Evolutionary conservation across 2,797 vertebrate genomes (phyloP).

Genomic region (Bovichtus diacanthus): DNA sequence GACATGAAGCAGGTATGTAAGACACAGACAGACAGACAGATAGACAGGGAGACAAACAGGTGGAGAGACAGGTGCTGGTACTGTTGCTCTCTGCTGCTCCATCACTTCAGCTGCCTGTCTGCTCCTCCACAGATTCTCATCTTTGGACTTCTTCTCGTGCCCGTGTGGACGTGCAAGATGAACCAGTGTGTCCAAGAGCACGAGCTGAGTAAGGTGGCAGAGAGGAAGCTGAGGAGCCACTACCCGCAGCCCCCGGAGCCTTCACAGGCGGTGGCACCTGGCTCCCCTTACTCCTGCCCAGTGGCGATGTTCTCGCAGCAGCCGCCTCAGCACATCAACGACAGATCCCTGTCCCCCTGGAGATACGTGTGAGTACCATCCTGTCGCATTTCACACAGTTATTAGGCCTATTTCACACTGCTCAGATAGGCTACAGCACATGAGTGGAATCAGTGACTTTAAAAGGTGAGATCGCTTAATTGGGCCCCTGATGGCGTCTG

Average conservation of each 20-base stretch:
- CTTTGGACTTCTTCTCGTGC: constrained; percentile 33
- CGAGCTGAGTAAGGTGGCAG: neutral
- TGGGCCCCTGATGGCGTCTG: neutral
- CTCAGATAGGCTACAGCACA: neutral
- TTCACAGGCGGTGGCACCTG: fast-evolving
- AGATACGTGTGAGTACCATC: constrained; percentile 82
- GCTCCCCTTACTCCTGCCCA: constrained; percentile 22
- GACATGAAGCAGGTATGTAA: constrained; percentile 46
- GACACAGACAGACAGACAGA: neutral
- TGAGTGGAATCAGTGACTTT: neutral
- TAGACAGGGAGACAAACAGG: no score
- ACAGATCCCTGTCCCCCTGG: constrained; percentile 92
- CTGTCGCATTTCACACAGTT: neutral
- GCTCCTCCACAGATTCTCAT: constrained; percentile 61
- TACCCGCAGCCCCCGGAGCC: neutral
- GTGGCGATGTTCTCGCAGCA: constrained; percentile 29
- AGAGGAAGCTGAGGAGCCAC: constrained; percentile 20
- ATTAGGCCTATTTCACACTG: neutral
- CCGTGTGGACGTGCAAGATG: neutral
- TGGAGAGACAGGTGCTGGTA: neutral
- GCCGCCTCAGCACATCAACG: neutral
- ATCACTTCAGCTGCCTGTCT: constrained; percentile 6
- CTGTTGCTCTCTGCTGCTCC: neutral
- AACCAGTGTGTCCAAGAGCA: constrained; percentile 36
- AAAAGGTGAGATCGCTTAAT: neutral